A percentile compares a stretch with the other conserved stretches of the same genome.
These are phyloP conservation scores for Chloroceryle aenea DNA, from an alignment of 2,113 vertebrate species.

Conservation along the genomic window DNA sequence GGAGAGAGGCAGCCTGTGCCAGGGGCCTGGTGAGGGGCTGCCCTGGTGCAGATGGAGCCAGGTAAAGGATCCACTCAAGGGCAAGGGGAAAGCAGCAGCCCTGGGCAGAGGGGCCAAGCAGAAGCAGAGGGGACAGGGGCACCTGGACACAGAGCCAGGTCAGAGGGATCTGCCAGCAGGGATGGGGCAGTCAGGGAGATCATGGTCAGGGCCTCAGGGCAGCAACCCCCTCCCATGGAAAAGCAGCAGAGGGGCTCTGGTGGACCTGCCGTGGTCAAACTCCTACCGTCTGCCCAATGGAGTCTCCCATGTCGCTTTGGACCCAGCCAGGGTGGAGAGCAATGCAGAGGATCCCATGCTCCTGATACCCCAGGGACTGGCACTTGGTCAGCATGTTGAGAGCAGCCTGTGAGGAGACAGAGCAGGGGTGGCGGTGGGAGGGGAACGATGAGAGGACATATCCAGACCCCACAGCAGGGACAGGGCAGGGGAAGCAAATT, in stretches of 20 bases:
- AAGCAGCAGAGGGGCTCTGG: not conserved
- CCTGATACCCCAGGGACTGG: not conserved
- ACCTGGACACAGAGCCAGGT: not conserved
- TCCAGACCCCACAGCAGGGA: not conserved
- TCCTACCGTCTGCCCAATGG: not conserved
- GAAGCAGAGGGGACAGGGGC: accelerated
- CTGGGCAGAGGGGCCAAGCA: not conserved
- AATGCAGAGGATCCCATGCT: not conserved
- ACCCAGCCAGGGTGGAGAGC: constrained; percentile 35
- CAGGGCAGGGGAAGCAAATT: not conserved
- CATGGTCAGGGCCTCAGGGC: not conserved
- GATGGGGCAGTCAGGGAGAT: not conserved
- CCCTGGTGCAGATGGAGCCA: not conserved
- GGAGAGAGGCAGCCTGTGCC: not conserved
- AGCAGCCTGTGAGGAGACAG: constrained; percentile 1
- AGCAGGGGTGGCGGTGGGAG: accelerated
- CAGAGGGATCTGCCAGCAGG: not conserved
- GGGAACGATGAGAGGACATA: not conserved
- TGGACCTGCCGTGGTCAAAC: accelerated
- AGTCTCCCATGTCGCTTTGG: not conserved
- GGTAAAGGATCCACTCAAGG: not conserved
- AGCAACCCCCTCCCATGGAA: not conserved
- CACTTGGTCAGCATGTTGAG: constrained; percentile 43
- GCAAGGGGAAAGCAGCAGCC: not conserved
- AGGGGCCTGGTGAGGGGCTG: not conserved